Base-by-base conservation (phyloP, 2,888 invertebrate genomes). In the Harpalus rufipes region DNA sequence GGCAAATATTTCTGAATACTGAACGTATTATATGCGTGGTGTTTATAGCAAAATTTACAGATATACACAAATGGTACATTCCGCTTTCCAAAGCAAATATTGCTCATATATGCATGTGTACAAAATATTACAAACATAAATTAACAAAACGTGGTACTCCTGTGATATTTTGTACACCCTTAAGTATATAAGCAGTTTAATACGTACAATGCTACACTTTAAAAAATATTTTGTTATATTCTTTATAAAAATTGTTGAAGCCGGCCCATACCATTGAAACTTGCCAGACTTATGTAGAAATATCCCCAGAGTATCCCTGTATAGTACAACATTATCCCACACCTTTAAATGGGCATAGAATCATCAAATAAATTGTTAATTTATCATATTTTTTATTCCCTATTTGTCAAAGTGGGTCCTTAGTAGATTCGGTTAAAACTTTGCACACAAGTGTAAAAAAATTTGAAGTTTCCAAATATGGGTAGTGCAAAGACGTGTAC, bases 31-130 rank as follows among this genome's bases (percentile, higher is more conserved):
- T 68, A 74, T 61, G 83, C 83, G 74, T 84, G 84, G 78, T 84
- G 84, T 84, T 65, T 81, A 44, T 84, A 84, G 84, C 84, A 84
- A 84, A 81, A 84, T 78, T 63, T 84, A 84, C 84, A 84, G 78
- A 63, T 84, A 84, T 84, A 84, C 84, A 84, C 84, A 84, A 44
- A 65, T 84, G 78, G 78, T 58, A 59, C 84, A 68, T 65, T 25
- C 56, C 32, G 61, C 59, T 65, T 16, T 12, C 32, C 39, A 44
- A 83, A 84, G 84, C 84, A 84, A 84, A 84, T 84, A 84, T 84
- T 84, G 84, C 84, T 78, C 78, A 84, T 63, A 59, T 14, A 63
- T 84, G 78, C 84, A 78, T 59, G 51, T 84, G 84, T 84, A 78
- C 65, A 84, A 84, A 84, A 84, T 44, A 63, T 32, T 51, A 63